Base-by-base conservation (phyloP, 1,140 invertebrate genomes). In the Saccostrea cuccullata region DNA sequence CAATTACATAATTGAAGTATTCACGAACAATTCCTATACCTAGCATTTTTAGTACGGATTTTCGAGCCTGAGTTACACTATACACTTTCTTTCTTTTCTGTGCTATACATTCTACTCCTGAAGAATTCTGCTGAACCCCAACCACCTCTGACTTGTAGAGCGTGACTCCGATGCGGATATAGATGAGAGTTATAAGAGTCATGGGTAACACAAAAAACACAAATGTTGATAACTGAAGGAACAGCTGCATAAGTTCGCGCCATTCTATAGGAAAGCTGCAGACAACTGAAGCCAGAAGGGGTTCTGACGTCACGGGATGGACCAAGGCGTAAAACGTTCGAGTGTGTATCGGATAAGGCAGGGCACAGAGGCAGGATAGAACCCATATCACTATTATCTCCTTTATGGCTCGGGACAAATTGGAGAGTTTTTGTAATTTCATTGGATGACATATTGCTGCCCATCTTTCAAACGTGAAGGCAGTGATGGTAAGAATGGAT, bases 401-500 rank as follows among this genome's bases (percentile, higher is more conserved):
- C 56, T 97, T 96, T 23, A 97, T 92, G 0, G 97, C 97, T 47
- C 98, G 95, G 84, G 97, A 96, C 60, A 98, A 95, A 13, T 97
- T 97, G 0, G 97, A 97, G 96, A 98, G 97, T 3, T 97, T 98
- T 92, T 98, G 98, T 0, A 97, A 97, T 91, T 97, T 95, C 88
- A 99, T 97, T 2, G 98, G 98, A 94, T 98, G 97, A 94, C 98
- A 99, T 90, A 99, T 98, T 20, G 98, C 98, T 30, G 99, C 96
- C 94, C 99, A 99, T 87, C 98, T 94, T 94, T 99, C 98, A 13
- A 98, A 96, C 0, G 98, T 99, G 95, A 99, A 99, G 0, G 98
- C 97, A 0, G 97, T 98, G 83, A 98, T 98, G 15, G 97, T 98
- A 60, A 99, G 95, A 0, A 99, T 97, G 0, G 98, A 98, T 0